Percentiles rank a stretch among this genome's conserved stretches.
phyloP scores from a whole-genome alignment of 2,113 vertebrate genomes.

The Grus americana region DNA sequence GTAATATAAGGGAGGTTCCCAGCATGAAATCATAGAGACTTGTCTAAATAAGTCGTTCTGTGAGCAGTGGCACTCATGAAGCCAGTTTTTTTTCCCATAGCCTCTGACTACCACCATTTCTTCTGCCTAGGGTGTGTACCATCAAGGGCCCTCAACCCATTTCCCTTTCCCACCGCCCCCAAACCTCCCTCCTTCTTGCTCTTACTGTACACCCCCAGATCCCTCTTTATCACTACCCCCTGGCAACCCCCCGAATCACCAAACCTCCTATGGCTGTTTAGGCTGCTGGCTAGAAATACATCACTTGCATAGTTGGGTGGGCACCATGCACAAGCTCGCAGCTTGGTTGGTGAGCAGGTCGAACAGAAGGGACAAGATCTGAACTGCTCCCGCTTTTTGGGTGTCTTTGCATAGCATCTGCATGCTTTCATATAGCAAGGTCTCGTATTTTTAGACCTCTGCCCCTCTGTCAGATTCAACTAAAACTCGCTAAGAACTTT shows the following conservation, averaged over 20 bases:
- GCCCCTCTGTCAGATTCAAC: neutral
- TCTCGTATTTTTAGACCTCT: neutral
- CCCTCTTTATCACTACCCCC: neutral
- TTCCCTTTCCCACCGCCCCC: neutral
- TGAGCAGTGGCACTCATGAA: neutral
- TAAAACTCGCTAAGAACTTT: neutral
- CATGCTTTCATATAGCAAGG: accelerated
- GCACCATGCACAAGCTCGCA: neutral
- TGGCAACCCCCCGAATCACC: neutral
- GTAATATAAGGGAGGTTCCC: neutral
- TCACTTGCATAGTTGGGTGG: neutral
- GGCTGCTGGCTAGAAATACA: neutral
- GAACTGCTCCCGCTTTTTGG: neutral
- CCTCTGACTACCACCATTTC: neutral
- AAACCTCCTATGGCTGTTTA: neutral
- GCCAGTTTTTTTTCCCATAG: neutral
- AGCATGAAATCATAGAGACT: neutral
- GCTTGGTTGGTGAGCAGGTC: neutral
- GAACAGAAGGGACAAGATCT: neutral
- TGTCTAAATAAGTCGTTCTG: neutral
- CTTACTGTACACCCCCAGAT: neutral
- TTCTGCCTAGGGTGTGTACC: neutral
- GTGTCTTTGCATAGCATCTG: neutral
- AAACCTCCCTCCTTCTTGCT: neutral
- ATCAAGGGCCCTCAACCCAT: neutral